Conservation (phyloP, 1,140 invertebrate genomes). For the Batillaria attramentaria region DNA sequence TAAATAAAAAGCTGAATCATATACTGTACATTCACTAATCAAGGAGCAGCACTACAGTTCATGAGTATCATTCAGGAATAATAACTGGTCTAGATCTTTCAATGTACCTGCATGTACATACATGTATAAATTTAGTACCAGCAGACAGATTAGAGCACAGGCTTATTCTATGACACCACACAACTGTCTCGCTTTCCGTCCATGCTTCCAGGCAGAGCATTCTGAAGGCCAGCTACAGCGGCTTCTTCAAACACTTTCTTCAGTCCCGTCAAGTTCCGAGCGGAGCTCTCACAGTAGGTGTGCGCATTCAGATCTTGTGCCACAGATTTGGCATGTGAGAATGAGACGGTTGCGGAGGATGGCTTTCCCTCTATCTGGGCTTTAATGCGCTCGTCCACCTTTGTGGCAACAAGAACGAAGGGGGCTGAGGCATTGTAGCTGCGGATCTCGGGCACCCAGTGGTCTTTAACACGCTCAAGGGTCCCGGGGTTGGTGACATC, state of each 20-base stretch:
- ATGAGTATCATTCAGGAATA: no score
- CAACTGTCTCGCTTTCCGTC: slow-evolving; percentile 40
- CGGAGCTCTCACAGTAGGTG: slow-evolving; percentile 92
- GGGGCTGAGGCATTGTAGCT: slow-evolving; percentile 88
- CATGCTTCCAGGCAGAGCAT: slow-evolving; percentile 9
- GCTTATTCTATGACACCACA: slow-evolving; percentile 36
- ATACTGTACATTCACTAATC: no score
- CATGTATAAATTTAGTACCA: no score
- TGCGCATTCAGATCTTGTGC: slow-evolving; percentile 82
- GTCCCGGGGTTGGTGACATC: slow-evolving; percentile 98
- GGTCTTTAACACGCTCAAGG: slow-evolving; percentile 97
- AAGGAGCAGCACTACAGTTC: no score
- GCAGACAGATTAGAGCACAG: background rate
- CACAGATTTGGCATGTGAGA: slow-evolving; percentile 82
- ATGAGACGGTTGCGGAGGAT: slow-evolving; percentile 51
- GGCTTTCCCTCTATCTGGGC: slow-evolving; percentile 26
- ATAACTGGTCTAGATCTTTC: no score
- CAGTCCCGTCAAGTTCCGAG: slow-evolving; percentile 67
- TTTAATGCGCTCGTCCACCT: slow-evolving; percentile 62
- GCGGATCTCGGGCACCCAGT: slow-evolving; percentile 77
- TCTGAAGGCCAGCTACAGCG: slow-evolving; percentile 39
- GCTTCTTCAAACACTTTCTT: slow-evolving; percentile 61
- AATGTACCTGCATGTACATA: no score
- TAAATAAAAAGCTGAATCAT: no score
- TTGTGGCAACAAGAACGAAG: slow-evolving; percentile 82